phyloP scores from a whole-genome alignment of 1,140 invertebrate species.

The Steinernema khuongi region DNA sequence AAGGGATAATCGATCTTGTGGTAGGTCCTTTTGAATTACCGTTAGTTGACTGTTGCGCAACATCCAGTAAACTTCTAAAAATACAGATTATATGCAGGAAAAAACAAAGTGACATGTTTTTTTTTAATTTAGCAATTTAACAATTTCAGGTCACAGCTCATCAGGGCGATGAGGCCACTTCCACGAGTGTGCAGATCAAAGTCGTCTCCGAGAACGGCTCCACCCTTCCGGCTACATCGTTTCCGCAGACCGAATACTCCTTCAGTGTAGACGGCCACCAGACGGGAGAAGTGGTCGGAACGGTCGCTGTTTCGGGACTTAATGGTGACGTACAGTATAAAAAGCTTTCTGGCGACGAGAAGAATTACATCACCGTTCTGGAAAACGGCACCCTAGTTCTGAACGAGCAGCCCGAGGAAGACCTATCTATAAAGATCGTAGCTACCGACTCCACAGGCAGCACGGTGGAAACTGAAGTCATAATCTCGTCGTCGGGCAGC shows the following conservation, averaged over 20 bases:
- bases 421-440: background rate
- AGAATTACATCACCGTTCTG: background rate
- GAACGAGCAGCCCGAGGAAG: background rate
- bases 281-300: slow-evolving; percentile 9
- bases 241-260: slow-evolving; percentile 17
- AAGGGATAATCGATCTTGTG: slow-evolving; percentile 40
- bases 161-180: slow-evolving; percentile 18
- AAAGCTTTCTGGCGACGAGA: slow-evolving; percentile 9
- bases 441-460: background rate
- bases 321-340: background rate
- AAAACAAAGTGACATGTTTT: slow-evolving; percentile 16
- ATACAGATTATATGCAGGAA: background rate
- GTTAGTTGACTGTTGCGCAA: slow-evolving; percentile 10
- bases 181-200: slow-evolving; percentile 37
- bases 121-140: slow-evolving; percentile 17
- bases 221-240: slow-evolving; percentile 26
- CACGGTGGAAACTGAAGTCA: background rate
- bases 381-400: background rate
- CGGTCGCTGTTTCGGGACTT: slow-evolving; percentile 17
- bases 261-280: slow-evolving; percentile 15
- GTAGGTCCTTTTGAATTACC: slow-evolving; percentile 22
- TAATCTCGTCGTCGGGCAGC: background rate
- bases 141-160: slow-evolving; percentile 35
- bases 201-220: slow-evolving; percentile 46
- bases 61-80: slow-evolving; percentile 17